Evolutionary conservation across 2,888 invertebrate species (phyloP), one percentile per base, ranked within the genome.

Genomic region (Drosophila kanekoi): DNA sequence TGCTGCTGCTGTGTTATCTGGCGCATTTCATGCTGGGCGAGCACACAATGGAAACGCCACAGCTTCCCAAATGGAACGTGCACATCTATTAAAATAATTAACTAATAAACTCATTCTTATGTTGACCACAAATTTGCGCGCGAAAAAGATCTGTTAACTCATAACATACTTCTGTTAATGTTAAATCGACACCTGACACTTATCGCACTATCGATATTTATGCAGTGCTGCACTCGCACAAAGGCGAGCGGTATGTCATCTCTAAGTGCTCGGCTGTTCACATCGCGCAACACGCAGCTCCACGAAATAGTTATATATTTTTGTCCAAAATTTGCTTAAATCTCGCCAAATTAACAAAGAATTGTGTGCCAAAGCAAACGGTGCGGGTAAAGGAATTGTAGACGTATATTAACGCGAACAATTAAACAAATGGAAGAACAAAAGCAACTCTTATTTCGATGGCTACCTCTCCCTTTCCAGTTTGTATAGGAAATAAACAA

Each of bases 1-100:
- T 96, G 69, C 93, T 95, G 49, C 66, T 95, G 16, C 93, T 96
- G 48, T 95, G 95, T 89, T 93, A 93, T 81, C 83, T 95, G 49
- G 94, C 95, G 0, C 94, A 94, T 85, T 80, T 93, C 40, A 91
- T 94, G 74, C 93, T 94, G 4, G 41, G 53, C 0, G 16, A 33
- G n/a, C 33, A 4, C 20, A 33, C 11, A 16, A 54, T 23, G 23
- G 13, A 49, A 11, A 4, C 4, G 0, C 2, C 38, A 4, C 33
- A 40, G 2, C 13, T 75, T 9, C 79, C 53, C 0, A 57, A 68
- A n/a, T 71, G 58, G 56, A 77, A 51, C 6, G 28, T 16, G 6
- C 37, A 11, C 11, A 4, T 16, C 4, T 51, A 6, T 35, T 32
- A 44, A 43, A 37, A 23, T 16, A 35, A 40, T 16, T n/a, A 3